Evolutionary conservation across 2,888 invertebrate species (phyloP).

Genomic region (Orthonevra nobilis): DNA sequence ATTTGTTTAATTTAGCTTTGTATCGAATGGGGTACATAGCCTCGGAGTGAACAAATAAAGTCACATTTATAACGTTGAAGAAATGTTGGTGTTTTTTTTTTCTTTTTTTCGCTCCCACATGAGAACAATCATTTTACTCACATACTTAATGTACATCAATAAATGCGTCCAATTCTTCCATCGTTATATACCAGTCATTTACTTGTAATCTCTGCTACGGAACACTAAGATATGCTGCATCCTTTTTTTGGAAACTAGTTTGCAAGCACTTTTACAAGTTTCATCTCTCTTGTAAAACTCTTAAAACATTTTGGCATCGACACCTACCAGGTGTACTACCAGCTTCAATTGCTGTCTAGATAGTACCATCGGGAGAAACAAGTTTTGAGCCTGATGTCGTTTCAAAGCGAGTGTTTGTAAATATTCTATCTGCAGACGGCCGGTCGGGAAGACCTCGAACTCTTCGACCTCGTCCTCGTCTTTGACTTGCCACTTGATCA

Average conservation of each 20-base stretch:
- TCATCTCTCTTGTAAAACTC: too few relatives aligned
- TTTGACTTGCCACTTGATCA: background rate
- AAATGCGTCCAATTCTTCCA: background rate
- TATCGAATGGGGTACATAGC: too few relatives aligned
- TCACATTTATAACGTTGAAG: too few relatives aligned
- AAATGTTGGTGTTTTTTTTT: too few relatives aligned
- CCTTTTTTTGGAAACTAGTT: background rate
- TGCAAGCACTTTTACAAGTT: background rate
- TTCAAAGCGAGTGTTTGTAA: background rate
- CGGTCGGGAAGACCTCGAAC: background rate
- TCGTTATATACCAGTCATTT: background rate
- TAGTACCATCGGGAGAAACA: background rate
- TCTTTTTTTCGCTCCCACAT: too few relatives aligned
- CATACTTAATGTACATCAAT: background rate
- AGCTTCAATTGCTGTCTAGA: background rate
- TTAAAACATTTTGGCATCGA: background rate
- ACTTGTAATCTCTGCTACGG: background rate
- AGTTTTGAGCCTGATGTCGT: background rate
- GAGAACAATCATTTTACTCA: background rate
- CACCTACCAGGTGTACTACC: background rate
- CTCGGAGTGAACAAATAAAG: too few relatives aligned
- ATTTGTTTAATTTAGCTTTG: too few relatives aligned
- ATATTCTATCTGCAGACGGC: background rate
- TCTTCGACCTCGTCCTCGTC: background rate
- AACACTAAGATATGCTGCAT: background rate